Evolutionary conservation across 2,113 vertebrate species (phyloP), one percentile per base, ranked within the genome.

Genomic region (Coturnix japonica): DNA sequence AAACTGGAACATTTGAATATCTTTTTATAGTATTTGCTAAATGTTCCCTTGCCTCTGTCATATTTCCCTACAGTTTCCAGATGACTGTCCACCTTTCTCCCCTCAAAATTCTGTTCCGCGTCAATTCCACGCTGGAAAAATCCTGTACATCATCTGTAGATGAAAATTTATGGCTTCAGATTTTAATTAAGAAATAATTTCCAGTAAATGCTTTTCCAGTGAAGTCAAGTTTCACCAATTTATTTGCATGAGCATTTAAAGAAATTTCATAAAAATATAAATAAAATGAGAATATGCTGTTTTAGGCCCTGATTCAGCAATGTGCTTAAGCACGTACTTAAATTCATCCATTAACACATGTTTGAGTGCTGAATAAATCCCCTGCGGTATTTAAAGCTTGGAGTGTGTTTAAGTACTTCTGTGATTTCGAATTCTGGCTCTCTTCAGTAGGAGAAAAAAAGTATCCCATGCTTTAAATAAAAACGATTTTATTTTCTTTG

Each of bases 121-220:
- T 33, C 85, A 87, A 47, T 81, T 57, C 89, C 78, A 39, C 23
- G 7, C 26, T 53, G 44, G 39, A 90, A 95, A 95, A 92, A 80
- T 51, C 39, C 74, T 78, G 19, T 30, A 69, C 54, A 56, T 93
- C n/a, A 51, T 61, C 84, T 82, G 18, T 20, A 78, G 61, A 57
- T 3, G 3, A 91, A 87, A 91, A 92, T 39, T 20, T 14, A 56
- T 0, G 0, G 23, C 28, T 91, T 91, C 5, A 15, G 16, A 70
- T 77, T 95, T 91, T 87, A 90, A 90, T 89, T 51, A 90, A 72
- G 39, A 76, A 81, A 72, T 76, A 1, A 79, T 75, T 85, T 87
- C 74, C 56, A 69, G 44, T 54, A 82, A 90, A 82, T 78, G 20
- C 10, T 80, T 64, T 71, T 47, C 15, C 16, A 72, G 12, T 22